A percentile compares a stretch with the other conserved stretches of the same genome.
Conservation (phyloP, 2,797 vertebrate species). For the Myotis pilosus region DNA sequence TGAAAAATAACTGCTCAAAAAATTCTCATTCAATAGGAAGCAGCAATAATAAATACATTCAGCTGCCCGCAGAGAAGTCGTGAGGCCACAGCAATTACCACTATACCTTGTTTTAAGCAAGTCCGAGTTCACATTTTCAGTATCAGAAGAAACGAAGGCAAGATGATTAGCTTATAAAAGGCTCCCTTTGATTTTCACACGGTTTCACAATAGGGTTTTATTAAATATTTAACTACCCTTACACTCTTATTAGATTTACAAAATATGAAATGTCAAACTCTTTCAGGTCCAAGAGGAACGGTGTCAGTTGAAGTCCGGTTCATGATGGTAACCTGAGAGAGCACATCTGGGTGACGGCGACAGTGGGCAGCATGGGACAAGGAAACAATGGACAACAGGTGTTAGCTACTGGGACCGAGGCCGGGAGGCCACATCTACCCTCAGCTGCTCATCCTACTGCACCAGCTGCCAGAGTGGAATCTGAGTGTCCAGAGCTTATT, state of each 20-base stretch:
- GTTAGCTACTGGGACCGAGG: not conserved
- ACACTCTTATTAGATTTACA: not conserved
- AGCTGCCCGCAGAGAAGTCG: not conserved
- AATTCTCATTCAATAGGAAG: not conserved
- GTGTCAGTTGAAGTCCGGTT: not conserved
- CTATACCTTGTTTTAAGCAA: not conserved
- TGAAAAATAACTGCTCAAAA: not conserved
- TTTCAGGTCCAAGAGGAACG: not conserved
- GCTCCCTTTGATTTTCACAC: not conserved
- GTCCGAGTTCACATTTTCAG: not conserved
- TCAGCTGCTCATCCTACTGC: not conserved
- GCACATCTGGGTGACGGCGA: not conserved
- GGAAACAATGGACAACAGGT: no score
- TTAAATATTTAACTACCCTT: not conserved
- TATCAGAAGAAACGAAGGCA: not conserved
- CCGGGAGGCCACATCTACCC: not conserved
- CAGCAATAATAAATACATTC: not conserved
- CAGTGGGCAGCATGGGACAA: fast-evolving
- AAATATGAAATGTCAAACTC: not conserved
- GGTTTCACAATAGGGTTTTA: not conserved
- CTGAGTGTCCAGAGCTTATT: not conserved
- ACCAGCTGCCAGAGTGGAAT: not conserved
- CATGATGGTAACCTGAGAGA: not conserved
- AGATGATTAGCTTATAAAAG: not conserved
- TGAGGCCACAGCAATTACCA: not conserved